Evolutionary conservation across 2,888 invertebrate species (phyloP).

Genomic region (Schrankia costaestrigalis): DNA sequence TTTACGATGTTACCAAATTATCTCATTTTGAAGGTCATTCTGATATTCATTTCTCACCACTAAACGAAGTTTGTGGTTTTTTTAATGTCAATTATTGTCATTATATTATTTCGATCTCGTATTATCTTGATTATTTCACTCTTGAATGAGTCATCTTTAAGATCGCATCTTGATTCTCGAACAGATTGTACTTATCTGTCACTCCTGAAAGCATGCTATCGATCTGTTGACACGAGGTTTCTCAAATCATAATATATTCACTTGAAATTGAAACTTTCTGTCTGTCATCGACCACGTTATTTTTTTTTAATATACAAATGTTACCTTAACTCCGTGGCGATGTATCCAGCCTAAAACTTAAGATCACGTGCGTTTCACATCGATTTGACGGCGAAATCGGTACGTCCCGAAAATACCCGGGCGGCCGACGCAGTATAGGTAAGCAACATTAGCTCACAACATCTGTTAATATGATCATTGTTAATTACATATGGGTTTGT

Average conservation of each 20-base stretch:
- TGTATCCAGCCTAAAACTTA: conserved; percentile 45
- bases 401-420: conserved; percentile 76
- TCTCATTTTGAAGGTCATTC: too few species aligned
- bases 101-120: too few species aligned
- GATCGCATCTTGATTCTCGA: neutral
- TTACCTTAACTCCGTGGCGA: conserved; percentile 34
- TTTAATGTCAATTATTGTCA: too few species aligned
- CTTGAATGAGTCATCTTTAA: neutral
- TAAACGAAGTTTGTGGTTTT: too few species aligned
- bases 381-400: conserved; percentile 60
- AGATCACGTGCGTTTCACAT: conserved; percentile 61
- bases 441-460: conserved; percentile 80
- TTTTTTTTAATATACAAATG: conserved; percentile 22
- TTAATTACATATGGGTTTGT: conserved; percentile 81
- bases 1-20: too few species aligned
- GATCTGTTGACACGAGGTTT: conserved; percentile 71
- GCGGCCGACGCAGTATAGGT: conserved; percentile 70
- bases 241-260: conserved; percentile 20
- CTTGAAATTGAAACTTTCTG: conserved; percentile 14
- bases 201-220: conserved; percentile 49
- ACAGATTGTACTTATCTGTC: conserved; percentile 18
- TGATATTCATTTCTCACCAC: too few species aligned
- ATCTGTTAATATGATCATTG: conserved; percentile 81
- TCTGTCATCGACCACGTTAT: conserved; percentile 26
- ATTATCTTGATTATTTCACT: too few species aligned